Evolutionary conservation across 2,113 vertebrate species (phyloP), one percentile per base, ranked within the genome.

Genomic region (Phalacrocorax carbo): DNA sequence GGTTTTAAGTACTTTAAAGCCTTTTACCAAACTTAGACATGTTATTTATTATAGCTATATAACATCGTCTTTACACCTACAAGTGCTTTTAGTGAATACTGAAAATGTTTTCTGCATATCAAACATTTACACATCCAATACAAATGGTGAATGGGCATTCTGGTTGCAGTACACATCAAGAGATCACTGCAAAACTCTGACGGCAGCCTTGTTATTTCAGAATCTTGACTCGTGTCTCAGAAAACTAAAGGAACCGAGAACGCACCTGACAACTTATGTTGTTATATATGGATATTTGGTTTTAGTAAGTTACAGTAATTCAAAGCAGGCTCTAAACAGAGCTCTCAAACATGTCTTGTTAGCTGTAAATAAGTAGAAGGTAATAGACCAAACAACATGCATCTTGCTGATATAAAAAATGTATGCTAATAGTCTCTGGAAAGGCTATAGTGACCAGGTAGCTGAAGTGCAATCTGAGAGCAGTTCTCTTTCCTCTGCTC

Each of bases 1-100:
- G 70, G 34, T 86, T 95, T 96, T 68, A 90, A 95, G 61, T 57
- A 77, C 85, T 94, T 95, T 61, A 64, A 71, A 96, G 71, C 42
- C 80, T 96, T 93, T 97, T 86, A 81, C 58, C 55, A 48, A 95
- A 93, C 46, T 82, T 68, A 5, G 2, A 29, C 60, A 44, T 18
- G 4, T 3, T 29, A 82, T 92, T 95, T 93, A 79, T 85, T 86
- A 36, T 5, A 71, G 51, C 4, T 16, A 60, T 77, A 60, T n/a
- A 94, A 73, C 58, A 76, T 66, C 40, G 68, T 88, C 87, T 64
- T 76, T 60, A 46, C 66, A 88, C 73, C 83, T 96, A 58, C 34
- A 66, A 87, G 61, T 15, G 58, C 76, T 93, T 93, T 92, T 48
- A 95, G 93, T 11, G 48, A 90, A 62, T 36, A 79, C 34, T 61